phyloP scores from a whole-genome alignment of 2,888 invertebrate genomes.

The Geophilus truncorum region DNA sequence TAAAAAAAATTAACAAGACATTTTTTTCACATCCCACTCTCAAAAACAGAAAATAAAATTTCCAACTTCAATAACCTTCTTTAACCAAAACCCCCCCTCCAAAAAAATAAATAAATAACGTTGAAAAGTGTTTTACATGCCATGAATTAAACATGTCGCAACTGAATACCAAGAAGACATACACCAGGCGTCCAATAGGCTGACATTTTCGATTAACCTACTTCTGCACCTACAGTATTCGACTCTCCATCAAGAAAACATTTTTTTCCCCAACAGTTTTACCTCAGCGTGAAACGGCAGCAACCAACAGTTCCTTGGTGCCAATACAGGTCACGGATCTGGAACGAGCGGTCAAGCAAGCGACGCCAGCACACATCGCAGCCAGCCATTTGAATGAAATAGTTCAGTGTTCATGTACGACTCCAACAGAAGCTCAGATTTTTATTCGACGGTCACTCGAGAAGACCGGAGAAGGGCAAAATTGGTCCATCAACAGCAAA shows the following conservation, averaged over 20 bases:
- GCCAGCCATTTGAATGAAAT: background rate
- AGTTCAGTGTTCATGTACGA: background rate
- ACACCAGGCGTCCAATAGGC: background rate
- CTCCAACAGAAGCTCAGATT: background rate
- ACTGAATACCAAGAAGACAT: background rate
- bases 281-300: constrained; percentile 21
- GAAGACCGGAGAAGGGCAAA: too few species aligned
- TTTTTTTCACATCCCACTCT: too few species aligned
- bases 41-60: too few species aligned
- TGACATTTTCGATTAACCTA: constrained; percentile 29
- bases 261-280: background rate
- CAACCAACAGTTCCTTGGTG: constrained; percentile 18
- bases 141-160: too few species aligned
- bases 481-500: background rate
- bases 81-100: too few species aligned
- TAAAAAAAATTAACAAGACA: too few species aligned
- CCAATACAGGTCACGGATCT: constrained; percentile 31
- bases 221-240: constrained; percentile 6
- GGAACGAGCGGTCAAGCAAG: constrained; percentile 29
- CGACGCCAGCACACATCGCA: background rate
- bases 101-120: too few species aligned
- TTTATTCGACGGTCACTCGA: background rate
- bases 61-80: too few species aligned
- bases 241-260: background rate
- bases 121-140: too few species aligned